Evolutionary conservation across 2,888 invertebrate species (phyloP).

Genomic region (Eupithecia tripunctaria): DNA sequence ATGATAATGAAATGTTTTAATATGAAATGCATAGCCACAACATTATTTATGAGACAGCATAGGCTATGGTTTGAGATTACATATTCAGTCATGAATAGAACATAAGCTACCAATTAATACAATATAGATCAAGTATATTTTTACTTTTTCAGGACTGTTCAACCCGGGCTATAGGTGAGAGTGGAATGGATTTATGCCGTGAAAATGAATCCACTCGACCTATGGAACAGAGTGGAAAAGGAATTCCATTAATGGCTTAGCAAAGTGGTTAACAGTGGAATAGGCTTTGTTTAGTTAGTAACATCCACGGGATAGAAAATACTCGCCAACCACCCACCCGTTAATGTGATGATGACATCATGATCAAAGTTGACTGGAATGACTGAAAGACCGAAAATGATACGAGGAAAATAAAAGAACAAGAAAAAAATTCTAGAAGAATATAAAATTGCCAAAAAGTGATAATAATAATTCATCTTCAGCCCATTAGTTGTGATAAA

Average conservation of each 20-base stretch:
- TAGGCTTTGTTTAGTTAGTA: too few relatives aligned
- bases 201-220: too few relatives aligned
- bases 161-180: too few relatives aligned
- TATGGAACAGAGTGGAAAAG: too few relatives aligned
- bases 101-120: neutral
- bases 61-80: neutral
- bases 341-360: neutral
- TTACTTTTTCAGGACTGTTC: neutral
- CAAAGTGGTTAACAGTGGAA: too few relatives aligned
- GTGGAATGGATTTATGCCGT: too few relatives aligned
- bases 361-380: neutral
- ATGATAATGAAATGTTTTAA: conserved; percentile 10
- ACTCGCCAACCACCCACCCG: too few relatives aligned
- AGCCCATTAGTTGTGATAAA: neutral
- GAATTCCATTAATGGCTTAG: too few relatives aligned
- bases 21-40: conserved; percentile 1
- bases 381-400: neutral
- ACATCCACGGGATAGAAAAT: too few relatives aligned
- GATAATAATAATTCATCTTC: neutral
- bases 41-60: conserved; percentile 9
- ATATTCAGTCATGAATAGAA: neutral
- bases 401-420: neutral
- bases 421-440: neutral
- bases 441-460: neutral
- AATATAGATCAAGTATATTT: neutral